Conservation (phyloP, 1,140 invertebrate genomes). For the Colletes latitarsis region DNA sequence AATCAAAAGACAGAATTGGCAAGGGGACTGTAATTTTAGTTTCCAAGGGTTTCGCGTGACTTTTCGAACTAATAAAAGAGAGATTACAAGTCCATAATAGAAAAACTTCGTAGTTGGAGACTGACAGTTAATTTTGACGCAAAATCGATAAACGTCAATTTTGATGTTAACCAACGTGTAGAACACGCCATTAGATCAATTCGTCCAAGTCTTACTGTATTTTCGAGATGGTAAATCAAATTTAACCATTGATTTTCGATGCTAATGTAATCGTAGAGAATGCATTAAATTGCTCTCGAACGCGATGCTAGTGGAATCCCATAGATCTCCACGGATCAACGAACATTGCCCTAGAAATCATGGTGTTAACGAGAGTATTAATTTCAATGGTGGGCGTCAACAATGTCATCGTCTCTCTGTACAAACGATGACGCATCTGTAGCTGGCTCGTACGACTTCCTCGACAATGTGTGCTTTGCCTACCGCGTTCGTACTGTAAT, state of each 20-base stretch:
- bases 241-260: too few species aligned
- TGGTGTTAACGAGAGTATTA: constrained; percentile 18
- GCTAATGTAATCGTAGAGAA: too few species aligned
- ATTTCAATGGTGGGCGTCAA: background rate
- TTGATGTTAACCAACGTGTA: too few species aligned
- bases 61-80: background rate
- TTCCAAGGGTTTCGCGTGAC: background rate
- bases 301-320: too few species aligned
- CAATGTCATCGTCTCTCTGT: constrained; percentile 8
- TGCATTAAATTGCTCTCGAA: too few species aligned
- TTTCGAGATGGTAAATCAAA: too few species aligned
- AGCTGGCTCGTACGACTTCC: constrained; percentile 16
- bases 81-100: constrained; percentile 22
- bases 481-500: constrained; percentile 15
- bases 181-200: too few species aligned
- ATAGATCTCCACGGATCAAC: background rate
- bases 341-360: background rate
- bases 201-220: too few species aligned
- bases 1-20: background rate
- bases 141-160: background rate
- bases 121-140: background rate
- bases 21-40: constrained; percentile 3
- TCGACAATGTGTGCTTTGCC: constrained; percentile 1
- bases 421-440: constrained; percentile 25
- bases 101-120: background rate